Evolutionary conservation across 2,888 invertebrate species (phyloP), one percentile per base, ranked within the genome.

Genomic region (Cancer borealis): DNA sequence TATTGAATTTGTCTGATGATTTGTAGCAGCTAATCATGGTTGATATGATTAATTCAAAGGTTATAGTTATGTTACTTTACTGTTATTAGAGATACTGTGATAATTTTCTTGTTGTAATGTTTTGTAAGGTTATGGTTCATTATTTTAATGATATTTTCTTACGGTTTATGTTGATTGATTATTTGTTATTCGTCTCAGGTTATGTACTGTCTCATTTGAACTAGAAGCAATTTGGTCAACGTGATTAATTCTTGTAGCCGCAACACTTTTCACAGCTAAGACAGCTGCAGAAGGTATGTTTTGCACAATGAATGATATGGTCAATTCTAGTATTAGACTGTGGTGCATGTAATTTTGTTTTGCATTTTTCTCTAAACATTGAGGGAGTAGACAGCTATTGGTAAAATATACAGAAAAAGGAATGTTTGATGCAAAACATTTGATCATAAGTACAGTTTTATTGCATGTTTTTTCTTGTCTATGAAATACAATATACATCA

Each of bases 311-410:
- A 4, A 73, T 26, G n/a, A 26, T 73, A 10, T 26, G 26, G 5
- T 73, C n/a, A n/a, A 73, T 73, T 73, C 26, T 26, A 26, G 73
- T 73, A 73, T 73, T 66, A n/a, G 66, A n/a, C n/a, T 66, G 66
- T 66, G n/a, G n/a, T 66, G 66, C 6, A n/a, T 17, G 17, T n/a
- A 21, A 66, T 66, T 66, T 66, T 21, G n/a, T 21, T 8, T n/a
- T 8, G 5, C 0, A 66, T n/a, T n/a, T 21, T 73, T 73, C 4
- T 26, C n/a, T 73, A 26, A 73, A 26, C 26, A 73, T 8, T 26
- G 26, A 0, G 73, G n/a, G 73, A 73, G 21, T 73, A n/a, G 73
- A 26, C 73, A 73, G 26, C n/a, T 73, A 73, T 73, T 73, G 10
- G 26, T 73, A n/a, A 73, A 26, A 73, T 26, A 26, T 73, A 21